phyloP scores from a whole-genome alignment of 2,113 vertebrate species.

The Ptilonorhynchus violaceus region DNA sequence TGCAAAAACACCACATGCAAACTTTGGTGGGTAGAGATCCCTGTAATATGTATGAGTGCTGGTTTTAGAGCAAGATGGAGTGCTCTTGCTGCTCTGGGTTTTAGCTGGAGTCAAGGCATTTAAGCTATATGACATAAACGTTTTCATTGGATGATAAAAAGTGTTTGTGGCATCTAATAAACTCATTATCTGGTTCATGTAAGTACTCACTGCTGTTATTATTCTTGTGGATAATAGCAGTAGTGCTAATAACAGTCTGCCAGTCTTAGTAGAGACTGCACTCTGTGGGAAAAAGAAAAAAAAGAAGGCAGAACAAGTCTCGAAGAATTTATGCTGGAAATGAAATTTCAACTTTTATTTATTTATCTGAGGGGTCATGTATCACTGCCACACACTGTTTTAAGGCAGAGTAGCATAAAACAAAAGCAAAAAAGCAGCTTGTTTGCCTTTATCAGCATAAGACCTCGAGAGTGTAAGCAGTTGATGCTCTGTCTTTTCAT shows the following conservation, averaged over 20 bases:
- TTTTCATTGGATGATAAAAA: neutral
- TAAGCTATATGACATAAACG: neutral
- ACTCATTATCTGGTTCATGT: neutral
- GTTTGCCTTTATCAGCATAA: neutral
- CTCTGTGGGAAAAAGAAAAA: neutral
- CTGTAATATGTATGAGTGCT: slow-evolving; percentile 1
- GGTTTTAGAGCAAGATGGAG: neutral
- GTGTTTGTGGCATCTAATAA: neutral
- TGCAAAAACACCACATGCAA: slow-evolving; percentile 54
- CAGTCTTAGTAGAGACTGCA: neutral
- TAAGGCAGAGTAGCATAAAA: neutral
- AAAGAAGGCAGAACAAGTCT: neutral
- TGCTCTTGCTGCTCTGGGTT: neutral
- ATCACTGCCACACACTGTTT: neutral
- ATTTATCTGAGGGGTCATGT: neutral
- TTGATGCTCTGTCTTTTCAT: neutral
- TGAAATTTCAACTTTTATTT: neutral
- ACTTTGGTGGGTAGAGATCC: slow-evolving; percentile 1
- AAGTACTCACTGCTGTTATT: neutral
- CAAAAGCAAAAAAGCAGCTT: neutral
- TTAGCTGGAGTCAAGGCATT: neutral
- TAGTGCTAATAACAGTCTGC: neutral
- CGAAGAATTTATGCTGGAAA: neutral
- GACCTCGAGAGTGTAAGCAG: neutral
- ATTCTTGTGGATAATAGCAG: neutral